Percentiles rank a stretch among this genome's conserved stretches.
Conservation (phyloP, 2,113 vertebrate genomes). For the Todiramphus saurophagus region DNA sequence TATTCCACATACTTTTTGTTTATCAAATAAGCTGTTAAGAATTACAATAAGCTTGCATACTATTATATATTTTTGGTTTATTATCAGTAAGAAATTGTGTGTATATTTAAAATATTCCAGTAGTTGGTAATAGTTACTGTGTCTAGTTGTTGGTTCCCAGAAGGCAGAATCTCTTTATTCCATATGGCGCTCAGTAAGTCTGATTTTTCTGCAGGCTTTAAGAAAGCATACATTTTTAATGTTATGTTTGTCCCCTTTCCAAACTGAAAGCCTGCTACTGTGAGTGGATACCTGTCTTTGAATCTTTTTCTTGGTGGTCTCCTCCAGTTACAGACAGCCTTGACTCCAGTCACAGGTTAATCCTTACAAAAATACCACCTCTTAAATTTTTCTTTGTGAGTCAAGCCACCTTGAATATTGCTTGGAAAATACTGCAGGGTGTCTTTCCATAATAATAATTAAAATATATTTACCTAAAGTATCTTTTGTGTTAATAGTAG, state of each 20-base stretch:
- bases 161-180: conserved; percentile 19
- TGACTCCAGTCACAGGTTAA: not conserved
- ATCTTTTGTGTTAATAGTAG: not conserved
- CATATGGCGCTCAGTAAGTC: not conserved
- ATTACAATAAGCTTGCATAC: not conserved
- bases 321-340: not conserved
- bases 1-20: not conserved
- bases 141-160: conserved; percentile 11
- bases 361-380: not conserved
- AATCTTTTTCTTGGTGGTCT: not conserved
- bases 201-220: not conserved
- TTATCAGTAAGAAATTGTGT: not conserved
- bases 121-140: conserved; percentile 5
- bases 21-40: not conserved
- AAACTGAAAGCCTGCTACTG: not conserved
- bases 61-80: not conserved
- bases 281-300: not conserved
- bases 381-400: not conserved
- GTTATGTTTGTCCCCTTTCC: not conserved
- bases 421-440: not conserved
- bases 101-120: not conserved
- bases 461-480: not conserved
- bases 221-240: not conserved
- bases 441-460: not conserved
- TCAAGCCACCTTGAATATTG: not conserved